These are phyloP conservation scores for Cheracebus regulus DNA, from an alignment of 2,797 vertebrate species.

Conservation along the genomic window DNA sequence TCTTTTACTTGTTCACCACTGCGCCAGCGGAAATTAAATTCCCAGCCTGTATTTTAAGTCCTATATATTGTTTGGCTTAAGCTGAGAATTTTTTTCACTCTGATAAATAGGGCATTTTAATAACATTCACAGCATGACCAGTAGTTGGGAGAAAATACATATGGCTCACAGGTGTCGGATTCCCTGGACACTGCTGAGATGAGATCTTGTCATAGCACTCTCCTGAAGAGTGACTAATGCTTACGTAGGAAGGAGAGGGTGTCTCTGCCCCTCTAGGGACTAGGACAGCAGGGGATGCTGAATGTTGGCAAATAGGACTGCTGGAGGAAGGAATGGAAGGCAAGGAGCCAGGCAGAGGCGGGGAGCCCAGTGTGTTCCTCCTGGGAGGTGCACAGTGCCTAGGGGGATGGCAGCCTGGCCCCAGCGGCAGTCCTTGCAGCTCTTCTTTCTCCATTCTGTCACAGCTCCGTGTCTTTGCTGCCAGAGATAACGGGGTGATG, in stretches of 20 bases:
- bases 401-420: not conserved
- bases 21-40: not conserved
- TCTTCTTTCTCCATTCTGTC: not conserved
- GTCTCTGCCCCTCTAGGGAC: not conserved
- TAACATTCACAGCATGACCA: constrained; percentile 45
- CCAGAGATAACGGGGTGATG: not conserved
- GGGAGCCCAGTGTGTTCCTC: not conserved
- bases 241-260: fast-evolving
- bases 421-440: fast-evolving
- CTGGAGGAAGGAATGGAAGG: not conserved
- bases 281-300: not conserved
- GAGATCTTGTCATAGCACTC: not conserved
- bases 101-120: constrained; percentile 64
- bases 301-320: not conserved
- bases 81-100: not conserved
- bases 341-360: fast-evolving
- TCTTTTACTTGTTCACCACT: not conserved
- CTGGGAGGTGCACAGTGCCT: not conserved
- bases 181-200: not conserved
- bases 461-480: not conserved
- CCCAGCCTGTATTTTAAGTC: constrained; percentile 44
- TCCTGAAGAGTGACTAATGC: not conserved
- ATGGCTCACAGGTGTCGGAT: not conserved
- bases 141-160: not conserved
- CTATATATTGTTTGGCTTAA: constrained; percentile 40